Evolutionary conservation across 2,113 vertebrate species (phyloP), one percentile per base, ranked within the genome.

Genomic region (Meleagris gallopavo): DNA sequence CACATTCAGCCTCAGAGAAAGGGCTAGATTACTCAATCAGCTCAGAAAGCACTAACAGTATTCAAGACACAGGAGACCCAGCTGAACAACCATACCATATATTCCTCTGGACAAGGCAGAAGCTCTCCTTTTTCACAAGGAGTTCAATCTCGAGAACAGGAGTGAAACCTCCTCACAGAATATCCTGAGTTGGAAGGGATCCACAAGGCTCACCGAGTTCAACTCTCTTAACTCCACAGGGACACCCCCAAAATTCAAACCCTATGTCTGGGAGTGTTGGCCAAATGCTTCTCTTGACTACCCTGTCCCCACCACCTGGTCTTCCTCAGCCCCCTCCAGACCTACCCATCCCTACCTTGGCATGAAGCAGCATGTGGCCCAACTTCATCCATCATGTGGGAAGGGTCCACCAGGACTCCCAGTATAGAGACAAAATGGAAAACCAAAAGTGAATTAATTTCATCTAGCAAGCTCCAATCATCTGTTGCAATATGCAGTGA

Each of bases 341-440:
- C 24, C 41, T 48, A 17, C 7, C 20, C 13, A n/a, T 57, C 45
- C 40, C 18, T 50, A n/a, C 22, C 65, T 76, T 25, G 52, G 9
- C 20, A 43, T 1, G 0, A 41, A 50, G 3, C 0, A 66, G 36
- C 1, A 1, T 7, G 27, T 3, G 1, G 14, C 8, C 46, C 67
- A 74, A 57, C 10, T 29, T n/a, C 30, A n/a, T 57, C 30, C 55
- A 57, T n/a, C 30, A 32, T 17, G 6, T 18, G 20, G 19, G 25
- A 25, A 65, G 52, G 32, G 14, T 19, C 43, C 19, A 30, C 2
- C 0, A 0, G 75, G 54, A 22, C 6, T 38, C 14, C 3, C 24
- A 18, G 41, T 5, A 46, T 74, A 50, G 38, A 40, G 2, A 89
- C 32, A 60, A 57, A 73, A 18, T 4, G 57, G 65, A 66, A 91